Conservation (phyloP, 2,797 vertebrate genomes). For the Rhynchonycteris naso region DNA sequence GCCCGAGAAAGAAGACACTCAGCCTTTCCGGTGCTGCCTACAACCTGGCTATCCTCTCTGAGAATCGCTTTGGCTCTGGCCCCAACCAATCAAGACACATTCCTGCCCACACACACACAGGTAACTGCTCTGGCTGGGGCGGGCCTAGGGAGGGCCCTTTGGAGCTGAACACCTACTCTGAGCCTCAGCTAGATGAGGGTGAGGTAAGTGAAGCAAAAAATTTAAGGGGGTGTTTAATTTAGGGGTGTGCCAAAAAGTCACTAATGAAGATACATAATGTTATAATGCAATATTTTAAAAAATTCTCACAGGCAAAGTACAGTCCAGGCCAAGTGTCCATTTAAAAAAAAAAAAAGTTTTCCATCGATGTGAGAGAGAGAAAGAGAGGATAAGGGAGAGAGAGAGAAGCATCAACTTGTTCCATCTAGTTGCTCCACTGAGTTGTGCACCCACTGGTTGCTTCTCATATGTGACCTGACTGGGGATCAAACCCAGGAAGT, state of each 20-base stretch:
- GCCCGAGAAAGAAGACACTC: neutral
- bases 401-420: no score
- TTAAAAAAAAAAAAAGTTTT: no score
- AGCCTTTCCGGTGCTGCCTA: slow-evolving; percentile 79
- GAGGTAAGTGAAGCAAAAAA: neutral
- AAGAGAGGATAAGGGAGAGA: no score
- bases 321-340: no score
- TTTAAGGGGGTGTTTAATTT: neutral
- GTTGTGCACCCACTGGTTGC: no score
- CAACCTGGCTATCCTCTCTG: neutral
- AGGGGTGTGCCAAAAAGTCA: neutral
- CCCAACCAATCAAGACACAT: neutral
- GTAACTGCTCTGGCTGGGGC: slow-evolving; percentile 25
- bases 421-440: no score
- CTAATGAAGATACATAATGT: neutral
- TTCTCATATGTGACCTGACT: no score
- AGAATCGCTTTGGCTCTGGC: neutral
- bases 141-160: neutral
- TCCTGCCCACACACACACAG: slow-evolving; percentile 38
- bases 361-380: no score
- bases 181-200: neutral
- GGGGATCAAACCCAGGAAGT: no score
- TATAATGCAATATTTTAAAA: neutral
- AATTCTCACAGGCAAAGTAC: neutral
- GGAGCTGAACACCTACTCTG: neutral